phyloP scores from a whole-genome alignment of 2,113 vertebrate genomes.

The Scopus umbretta region DNA sequence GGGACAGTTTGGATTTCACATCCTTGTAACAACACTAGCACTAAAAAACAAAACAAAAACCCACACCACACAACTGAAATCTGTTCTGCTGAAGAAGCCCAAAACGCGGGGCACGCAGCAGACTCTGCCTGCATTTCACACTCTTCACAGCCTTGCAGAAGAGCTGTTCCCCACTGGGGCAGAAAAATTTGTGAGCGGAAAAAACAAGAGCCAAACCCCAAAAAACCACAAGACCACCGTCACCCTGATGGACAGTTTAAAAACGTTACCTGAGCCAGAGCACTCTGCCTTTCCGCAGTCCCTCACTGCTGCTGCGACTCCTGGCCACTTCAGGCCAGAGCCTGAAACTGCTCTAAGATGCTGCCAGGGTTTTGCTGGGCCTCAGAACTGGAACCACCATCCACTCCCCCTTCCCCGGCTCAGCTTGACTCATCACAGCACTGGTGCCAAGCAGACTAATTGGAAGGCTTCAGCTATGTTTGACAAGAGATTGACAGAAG shows the following conservation, averaged over 20 bases:
- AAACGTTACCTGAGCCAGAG: neutral
- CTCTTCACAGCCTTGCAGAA: neutral
- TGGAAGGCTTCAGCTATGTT: neutral
- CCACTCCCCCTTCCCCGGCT: neutral
- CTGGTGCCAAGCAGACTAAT: neutral
- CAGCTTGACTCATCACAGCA: neutral
- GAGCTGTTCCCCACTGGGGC: neutral
- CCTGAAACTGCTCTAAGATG: neutral
- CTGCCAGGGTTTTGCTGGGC: rapidly evolving
- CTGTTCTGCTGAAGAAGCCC: neutral
- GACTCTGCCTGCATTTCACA: neutral
- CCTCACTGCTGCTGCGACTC: neutral
- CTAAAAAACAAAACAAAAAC: neutral
- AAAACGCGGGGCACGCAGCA: neutral
- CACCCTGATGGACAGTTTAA: neutral
- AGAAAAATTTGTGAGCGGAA: neutral
- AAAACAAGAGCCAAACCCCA: neutral
- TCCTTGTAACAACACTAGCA: neutral
- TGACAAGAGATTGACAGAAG: neutral
- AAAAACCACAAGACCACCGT: neutral
- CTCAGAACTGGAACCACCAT: neutral
- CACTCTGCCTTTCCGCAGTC: neutral
- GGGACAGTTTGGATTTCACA: neutral
- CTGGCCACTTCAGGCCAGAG: neutral
- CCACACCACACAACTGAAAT: neutral